Base-by-base conservation (phyloP, 2,113 vertebrate species). In the Oncorhynchus masou region DNA sequence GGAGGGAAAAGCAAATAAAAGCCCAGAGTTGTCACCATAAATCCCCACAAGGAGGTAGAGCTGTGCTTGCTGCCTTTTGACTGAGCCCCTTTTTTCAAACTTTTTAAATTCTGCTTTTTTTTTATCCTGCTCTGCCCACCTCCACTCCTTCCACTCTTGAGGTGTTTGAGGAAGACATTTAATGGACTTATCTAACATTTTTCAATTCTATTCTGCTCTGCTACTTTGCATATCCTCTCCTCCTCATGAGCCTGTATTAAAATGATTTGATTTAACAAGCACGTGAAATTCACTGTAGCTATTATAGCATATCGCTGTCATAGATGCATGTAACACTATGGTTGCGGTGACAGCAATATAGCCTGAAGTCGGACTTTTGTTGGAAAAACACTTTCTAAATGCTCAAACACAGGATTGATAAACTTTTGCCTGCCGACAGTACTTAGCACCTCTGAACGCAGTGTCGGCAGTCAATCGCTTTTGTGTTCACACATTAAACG, bases 1-100 rank as follows among this genome's bases (percentile, higher is more conserved):
- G 6, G 24, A 70, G 85, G 76, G 16, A 60, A 67, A 4, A 71
- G 70, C 11, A 75, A 86, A 88, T 81, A 64, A 87, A 84, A 77
- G 80, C 69, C 71, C 69, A 72, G 5, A 77, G 6, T 83, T 90
- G 79, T 83, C 75, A 31, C 71, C 73, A 62, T 88, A 78, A 86
- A 87, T 87, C 82, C 75, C 54, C 25, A 39, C 71, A 62, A 73
- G 77, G 51, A 54, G 39, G 73, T 70, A 62, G 70, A 48, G 59
- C 12, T 54, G 12, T 54, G 51, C 51, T 19, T 54, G 15, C 57
- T 19, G 72, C 57, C 70, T 81, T 20, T 49, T 39, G 34, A 24
- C 31, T 22, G 20, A 70, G 34, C 24, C 2, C 16, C 48, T 83
- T 74, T 82, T 83, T 82, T 25, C 79, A 54, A 48, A 15, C 81